Conservation (phyloP, 2,113 vertebrate species). For the Desmodus rotundus region DNA sequence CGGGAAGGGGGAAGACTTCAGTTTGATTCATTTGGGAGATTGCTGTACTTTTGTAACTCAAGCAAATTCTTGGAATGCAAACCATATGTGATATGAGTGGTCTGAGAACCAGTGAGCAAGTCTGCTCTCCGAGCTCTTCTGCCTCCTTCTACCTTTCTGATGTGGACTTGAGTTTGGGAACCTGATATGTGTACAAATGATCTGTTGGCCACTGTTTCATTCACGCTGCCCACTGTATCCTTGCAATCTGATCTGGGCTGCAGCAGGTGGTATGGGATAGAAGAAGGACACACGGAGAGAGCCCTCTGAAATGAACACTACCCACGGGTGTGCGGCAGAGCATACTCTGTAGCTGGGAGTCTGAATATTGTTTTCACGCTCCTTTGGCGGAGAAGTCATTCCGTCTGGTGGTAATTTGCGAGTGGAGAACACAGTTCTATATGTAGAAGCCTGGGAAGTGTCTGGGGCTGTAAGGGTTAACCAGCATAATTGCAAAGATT, state of each 20-base stretch:
- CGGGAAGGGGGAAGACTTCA: not conserved
- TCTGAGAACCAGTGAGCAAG: not conserved
- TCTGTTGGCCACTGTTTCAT: conserved; percentile 52
- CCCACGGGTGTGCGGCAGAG: not conserved
- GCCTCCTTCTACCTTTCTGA: not conserved
- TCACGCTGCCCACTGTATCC: conserved; percentile 43
- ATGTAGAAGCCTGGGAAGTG: not conserved
- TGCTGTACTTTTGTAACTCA: not conserved
- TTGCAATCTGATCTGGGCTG: conserved; percentile 58
- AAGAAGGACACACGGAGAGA: not conserved
- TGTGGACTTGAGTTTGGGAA: conserved; percentile 28
- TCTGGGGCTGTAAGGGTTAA: conserved; percentile 69
- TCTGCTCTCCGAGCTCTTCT: not conserved
- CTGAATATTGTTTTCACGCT: not conserved
- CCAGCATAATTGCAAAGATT: conserved; percentile 52
- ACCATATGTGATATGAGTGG: not conserved
- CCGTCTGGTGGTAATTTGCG: not conserved
- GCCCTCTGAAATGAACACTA: conserved; percentile 47
- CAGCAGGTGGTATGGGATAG: conserved; percentile 62
- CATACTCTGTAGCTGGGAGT: not conserved
- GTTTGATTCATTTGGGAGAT: not conserved
- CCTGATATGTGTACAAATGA: conserved; percentile 46
- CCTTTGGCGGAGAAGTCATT: not conserved
- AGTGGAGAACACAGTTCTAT: not conserved
- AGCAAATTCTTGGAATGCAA: conserved; percentile 7